A percentile compares a stretch with the other conserved stretches of the same genome.
Evolutionary conservation across 2,113 vertebrate species (phyloP).

Genomic region (Thomomys bottae): DNA sequence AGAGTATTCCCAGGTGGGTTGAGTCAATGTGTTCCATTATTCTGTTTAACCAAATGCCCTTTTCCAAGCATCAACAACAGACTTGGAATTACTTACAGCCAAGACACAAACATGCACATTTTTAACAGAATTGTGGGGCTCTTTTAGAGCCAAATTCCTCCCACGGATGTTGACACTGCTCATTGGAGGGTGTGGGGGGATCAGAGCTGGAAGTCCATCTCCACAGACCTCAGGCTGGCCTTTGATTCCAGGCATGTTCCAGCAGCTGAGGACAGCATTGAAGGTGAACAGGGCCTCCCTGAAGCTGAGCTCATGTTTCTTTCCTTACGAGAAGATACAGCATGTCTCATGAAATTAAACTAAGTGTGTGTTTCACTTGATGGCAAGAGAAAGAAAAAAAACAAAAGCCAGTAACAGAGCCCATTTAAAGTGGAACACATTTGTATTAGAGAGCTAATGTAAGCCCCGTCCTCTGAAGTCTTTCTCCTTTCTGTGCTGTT

Average conservation of each 20-base stretch:
- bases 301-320: not conserved
- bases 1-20: conserved; percentile 35
- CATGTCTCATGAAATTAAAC: too few relatives aligned
- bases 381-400: conserved; percentile 11
- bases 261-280: not conserved
- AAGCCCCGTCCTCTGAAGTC: not conserved
- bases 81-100: conserved; percentile 18
- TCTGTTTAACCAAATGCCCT: conserved; percentile 44
- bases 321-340: conserved; percentile 7
- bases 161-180: not conserved
- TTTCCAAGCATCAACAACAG: conserved; percentile 44
- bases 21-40: conserved; percentile 20
- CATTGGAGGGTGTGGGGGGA: not conserved
- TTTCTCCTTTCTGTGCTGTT: not conserved
- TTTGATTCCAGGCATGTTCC: conserved; percentile 43
- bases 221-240: not conserved
- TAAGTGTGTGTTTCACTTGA: conserved; percentile 32
- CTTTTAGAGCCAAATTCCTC: conserved; percentile 13
- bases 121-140: not conserved
- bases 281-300: not conserved
- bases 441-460: not conserved
- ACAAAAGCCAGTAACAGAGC: not conserved
- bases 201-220: not conserved
- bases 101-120: not conserved
- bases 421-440: not conserved